phyloP scores from a whole-genome alignment of 2,888 invertebrate species.

The Pycnomerus fuliginosus region DNA sequence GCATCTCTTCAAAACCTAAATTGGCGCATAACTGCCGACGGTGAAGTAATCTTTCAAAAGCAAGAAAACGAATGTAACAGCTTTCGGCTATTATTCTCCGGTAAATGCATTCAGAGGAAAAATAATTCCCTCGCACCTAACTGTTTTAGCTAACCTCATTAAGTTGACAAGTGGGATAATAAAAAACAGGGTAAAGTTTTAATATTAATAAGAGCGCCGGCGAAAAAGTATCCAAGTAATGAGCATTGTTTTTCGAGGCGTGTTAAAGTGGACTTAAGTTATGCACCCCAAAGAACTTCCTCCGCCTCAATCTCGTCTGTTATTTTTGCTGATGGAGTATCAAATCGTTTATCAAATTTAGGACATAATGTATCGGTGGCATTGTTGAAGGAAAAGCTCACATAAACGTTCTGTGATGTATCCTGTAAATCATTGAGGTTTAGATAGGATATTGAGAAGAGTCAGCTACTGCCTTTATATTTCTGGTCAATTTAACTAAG shows the following conservation, averaged over 20 bases:
- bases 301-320: conserved; percentile 4
- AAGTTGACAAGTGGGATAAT: too few species aligned
- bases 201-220: conserved; percentile 15
- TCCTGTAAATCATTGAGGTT: conserved; percentile 18
- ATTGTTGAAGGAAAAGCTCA: conserved; percentile 16
- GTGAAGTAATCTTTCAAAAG: too few species aligned
- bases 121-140: too few species aligned
- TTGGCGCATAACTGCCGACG: too few species aligned
- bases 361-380: conserved; percentile 11
- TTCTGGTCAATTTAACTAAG: conserved; percentile 40
- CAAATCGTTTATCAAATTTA: conserved; percentile 20
- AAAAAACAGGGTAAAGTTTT: conserved; percentile 8
- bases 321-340: conserved; percentile 12
- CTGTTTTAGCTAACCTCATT: too few species aligned
- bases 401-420: conserved; percentile 5
- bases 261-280: conserved; percentile 10
- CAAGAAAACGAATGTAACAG: too few species aligned
- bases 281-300: conserved; percentile 14
- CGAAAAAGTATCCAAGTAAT: conserved; percentile 9
- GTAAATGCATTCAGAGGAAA: too few species aligned
- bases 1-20: too few species aligned
- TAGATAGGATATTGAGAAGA: conserved; percentile 21
- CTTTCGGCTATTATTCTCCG: too few species aligned
- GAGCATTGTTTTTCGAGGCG: conserved; percentile 4
- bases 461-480: conserved; percentile 27